These are phyloP conservation scores for Embidobia sp. DNA, from an alignment of 2,888 invertebrate species.

Conservation along the genomic window DNA sequence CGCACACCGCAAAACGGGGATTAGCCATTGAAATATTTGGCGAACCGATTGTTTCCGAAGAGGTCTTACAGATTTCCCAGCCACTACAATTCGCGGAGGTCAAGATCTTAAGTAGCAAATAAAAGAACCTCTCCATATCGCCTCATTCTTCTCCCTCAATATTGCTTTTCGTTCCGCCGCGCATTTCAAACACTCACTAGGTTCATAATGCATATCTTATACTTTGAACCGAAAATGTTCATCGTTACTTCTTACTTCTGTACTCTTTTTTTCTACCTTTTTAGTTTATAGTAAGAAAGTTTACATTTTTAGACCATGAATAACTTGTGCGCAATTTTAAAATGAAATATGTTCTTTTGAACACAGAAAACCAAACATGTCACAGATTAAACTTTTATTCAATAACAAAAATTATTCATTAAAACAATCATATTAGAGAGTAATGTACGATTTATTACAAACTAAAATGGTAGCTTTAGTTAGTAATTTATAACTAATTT, in stretches of 20 bases:
- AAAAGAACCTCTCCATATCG: conserved; percentile 68
- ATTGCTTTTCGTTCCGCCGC: conserved; percentile 47
- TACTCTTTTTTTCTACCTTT: too few relatives aligned
- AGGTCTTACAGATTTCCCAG: conserved; percentile 48
- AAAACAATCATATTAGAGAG: too few relatives aligned
- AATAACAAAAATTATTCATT: too few relatives aligned
- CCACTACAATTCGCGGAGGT: conserved; percentile 66
- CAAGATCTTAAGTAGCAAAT: conserved; percentile 72
- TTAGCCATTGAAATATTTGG: conserved; percentile 70
- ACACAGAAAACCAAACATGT: too few relatives aligned
- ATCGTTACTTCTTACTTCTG: not conserved
- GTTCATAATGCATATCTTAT: conserved; percentile 38
- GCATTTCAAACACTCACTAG: conserved; percentile 44
- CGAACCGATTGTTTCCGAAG: conserved; percentile 74
- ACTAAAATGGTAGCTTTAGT: too few relatives aligned
- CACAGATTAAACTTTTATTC: too few relatives aligned
- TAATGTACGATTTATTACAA: too few relatives aligned
- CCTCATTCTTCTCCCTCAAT: conserved; percentile 49
- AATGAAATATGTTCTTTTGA: too few relatives aligned
- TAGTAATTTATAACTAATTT: too few relatives aligned
- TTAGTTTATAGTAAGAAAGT: too few relatives aligned
- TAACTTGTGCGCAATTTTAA: too few relatives aligned
- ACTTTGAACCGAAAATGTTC: conserved; percentile 10
- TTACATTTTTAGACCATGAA: too few relatives aligned
- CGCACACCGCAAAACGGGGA: conserved; percentile 26